These are phyloP conservation scores for Ichneumon xanthorius DNA, from an alignment of 2,888 invertebrate genomes.

Conservation along the genomic window DNA sequence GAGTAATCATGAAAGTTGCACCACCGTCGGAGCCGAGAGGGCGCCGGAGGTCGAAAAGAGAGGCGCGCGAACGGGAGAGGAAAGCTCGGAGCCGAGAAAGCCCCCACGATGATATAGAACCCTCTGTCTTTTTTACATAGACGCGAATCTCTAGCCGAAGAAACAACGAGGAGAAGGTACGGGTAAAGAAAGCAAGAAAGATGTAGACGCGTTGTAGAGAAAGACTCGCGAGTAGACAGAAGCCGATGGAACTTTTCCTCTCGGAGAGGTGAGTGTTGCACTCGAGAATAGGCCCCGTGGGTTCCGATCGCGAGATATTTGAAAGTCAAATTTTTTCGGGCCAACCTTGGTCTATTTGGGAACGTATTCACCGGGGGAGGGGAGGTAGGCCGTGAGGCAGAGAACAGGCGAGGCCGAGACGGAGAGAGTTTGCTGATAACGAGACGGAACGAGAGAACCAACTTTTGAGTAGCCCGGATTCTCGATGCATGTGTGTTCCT, in stretches of 20 bases:
- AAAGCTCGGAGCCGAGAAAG: conserved; percentile 11
- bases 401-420: conserved; percentile 23
- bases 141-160: conserved; percentile 3
- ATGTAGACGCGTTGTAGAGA: not conserved
- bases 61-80: not conserved
- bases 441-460: conserved; percentile 20
- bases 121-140: not conserved
- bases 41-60: conserved; percentile 53
- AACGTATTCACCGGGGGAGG: conserved; percentile 49
- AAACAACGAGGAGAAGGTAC: conserved; percentile 24
- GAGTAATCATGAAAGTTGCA: conserved; percentile 77
- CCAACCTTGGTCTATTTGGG: conserved; percentile 70
- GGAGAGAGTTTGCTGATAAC: conserved; percentile 23
- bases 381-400: not conserved
- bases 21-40: conserved; percentile 65
- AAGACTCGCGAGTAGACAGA: conserved; percentile 41
- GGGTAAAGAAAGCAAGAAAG: conserved; percentile 2
- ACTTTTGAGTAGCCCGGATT: conserved; percentile 9
- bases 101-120: conserved; percentile 1
- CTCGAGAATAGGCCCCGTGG: conserved; percentile 32
- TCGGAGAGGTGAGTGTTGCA: conserved; percentile 29
- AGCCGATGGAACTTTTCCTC: conserved; percentile 46
- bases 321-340: conserved; percentile 74
- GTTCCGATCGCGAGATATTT: conserved; percentile 66
- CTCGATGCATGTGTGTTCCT: conserved; percentile 17